Conservation (phyloP, 1,140 invertebrate genomes). For the Bathynomus jamesi region DNA sequence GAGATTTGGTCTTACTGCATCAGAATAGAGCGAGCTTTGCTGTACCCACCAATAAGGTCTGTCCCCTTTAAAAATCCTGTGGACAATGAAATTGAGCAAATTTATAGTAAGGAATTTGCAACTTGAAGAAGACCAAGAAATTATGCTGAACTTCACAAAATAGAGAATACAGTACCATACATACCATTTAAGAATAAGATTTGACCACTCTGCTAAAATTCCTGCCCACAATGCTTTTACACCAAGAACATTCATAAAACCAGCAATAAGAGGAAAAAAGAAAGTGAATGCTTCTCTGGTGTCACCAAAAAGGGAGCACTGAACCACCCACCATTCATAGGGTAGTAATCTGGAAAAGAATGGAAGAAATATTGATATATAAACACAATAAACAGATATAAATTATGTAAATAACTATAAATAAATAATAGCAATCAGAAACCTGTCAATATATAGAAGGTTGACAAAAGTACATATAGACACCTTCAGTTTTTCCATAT, state of each 20-base stretch:
- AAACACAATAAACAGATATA: too few species aligned
- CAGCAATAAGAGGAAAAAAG: slow-evolving; percentile 30
- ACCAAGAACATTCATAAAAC: slow-evolving; percentile 24
- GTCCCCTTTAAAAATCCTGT: slow-evolving; percentile 54
- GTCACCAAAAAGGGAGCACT: slow-evolving; percentile 23
- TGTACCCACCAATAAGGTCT: slow-evolving; percentile 60
- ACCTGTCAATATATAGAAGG: too few species aligned
- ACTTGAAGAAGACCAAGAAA: background rate
- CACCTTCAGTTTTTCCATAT: too few species aligned
- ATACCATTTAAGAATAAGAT: slow-evolving; percentile 31
- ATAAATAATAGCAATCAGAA: too few species aligned
- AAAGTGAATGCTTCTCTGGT: slow-evolving; percentile 28
- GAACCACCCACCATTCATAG: slow-evolving; percentile 29
- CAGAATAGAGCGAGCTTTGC: slow-evolving; percentile 44
- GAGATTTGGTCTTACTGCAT: slow-evolving; percentile 41
- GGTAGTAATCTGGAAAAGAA: slow-evolving; percentile 21
- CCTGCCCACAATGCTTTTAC: slow-evolving; percentile 30
- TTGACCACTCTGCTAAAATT: slow-evolving; percentile 32
- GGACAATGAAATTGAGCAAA: background rate
- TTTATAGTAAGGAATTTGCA: background rate
- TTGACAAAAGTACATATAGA: too few species aligned
- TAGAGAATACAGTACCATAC: background rate
- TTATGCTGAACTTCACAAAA: background rate
- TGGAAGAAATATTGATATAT: background rate
- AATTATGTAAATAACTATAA: too few species aligned